phyloP scores from a whole-genome alignment of 1,140 invertebrate genomes.

The Goniozus legneri region DNA sequence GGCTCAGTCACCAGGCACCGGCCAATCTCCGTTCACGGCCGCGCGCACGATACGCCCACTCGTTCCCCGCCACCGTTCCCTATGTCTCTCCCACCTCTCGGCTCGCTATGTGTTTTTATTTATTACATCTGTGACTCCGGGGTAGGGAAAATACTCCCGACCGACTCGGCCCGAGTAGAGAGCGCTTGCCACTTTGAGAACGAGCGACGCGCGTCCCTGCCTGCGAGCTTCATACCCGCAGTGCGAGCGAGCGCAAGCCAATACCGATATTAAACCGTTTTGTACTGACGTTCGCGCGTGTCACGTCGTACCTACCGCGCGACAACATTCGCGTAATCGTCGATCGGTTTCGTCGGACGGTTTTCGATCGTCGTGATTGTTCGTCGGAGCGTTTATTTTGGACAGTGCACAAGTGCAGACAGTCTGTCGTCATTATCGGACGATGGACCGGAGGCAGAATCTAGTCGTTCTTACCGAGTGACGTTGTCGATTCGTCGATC shows the following conservation, averaged over 20 bases:
- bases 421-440: too few species aligned
- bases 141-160: constrained; percentile 57
- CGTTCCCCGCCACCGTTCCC: constrained; percentile 49
- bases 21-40: too few species aligned
- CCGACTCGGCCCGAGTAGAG: constrained; percentile 56
- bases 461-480: too few species aligned
- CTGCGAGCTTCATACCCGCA: constrained; percentile 43
- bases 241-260: constrained; percentile 16
- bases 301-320: too few species aligned
- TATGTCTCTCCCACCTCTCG: too few species aligned
- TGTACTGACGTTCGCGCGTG: too few species aligned
- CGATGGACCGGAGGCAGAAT: too few species aligned
- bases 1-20: constrained; percentile 35
- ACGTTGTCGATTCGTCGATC: too few species aligned
- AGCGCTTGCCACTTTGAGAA: constrained; percentile 58
- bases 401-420: too few species aligned
- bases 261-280: too few species aligned
- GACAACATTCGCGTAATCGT: constrained; percentile 7
- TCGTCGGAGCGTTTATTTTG: too few species aligned
- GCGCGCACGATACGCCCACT: constrained; percentile 42
- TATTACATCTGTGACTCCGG: constrained; percentile 66
- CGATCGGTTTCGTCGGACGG: too few species aligned
- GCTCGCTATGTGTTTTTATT: constrained; percentile 68
- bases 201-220: constrained; percentile 53
- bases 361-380: background rate